phyloP scores from a whole-genome alignment of 2,888 invertebrate genomes.

The Drosophila tripunctata region DNA sequence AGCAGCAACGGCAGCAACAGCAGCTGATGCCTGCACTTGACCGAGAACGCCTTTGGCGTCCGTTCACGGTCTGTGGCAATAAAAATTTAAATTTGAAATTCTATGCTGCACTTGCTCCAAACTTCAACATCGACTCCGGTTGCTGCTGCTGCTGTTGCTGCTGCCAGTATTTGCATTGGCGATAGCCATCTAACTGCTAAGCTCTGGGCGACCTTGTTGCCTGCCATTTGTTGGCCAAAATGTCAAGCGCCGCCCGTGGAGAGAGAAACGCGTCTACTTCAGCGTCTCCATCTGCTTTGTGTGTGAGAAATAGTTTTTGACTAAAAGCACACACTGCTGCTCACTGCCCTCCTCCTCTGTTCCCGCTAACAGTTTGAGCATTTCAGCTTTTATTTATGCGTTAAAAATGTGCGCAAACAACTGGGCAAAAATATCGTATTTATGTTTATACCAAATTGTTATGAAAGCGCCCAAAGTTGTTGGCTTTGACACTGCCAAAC shows the following conservation, averaged over 20 bases:
- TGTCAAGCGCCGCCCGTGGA: slow-evolving; percentile 69
- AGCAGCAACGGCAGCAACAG: slow-evolving; percentile 36
- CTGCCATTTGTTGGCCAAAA: slow-evolving; percentile 64
- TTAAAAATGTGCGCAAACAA: slow-evolving; percentile 76
- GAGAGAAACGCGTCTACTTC: not conserved
- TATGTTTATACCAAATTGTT: too few relatives aligned
- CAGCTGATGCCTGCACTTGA: slow-evolving; percentile 68
- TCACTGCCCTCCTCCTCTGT: not conserved
- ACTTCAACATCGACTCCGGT: not conserved
- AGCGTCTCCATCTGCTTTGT: slow-evolving; percentile 11
- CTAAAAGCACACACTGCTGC: not conserved
- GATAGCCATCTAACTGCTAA: slow-evolving; percentile 67
- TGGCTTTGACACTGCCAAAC: slow-evolving; percentile 76
- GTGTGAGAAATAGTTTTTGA: slow-evolving; percentile 52
- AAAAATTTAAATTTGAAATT: slow-evolving; percentile 70
- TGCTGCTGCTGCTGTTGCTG: slow-evolving; percentile 4
- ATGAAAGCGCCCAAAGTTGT: slow-evolving; percentile 72
- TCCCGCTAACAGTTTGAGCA: not conserved
- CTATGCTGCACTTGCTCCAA: slow-evolving; percentile 62
- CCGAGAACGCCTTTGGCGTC: slow-evolving; percentile 56
- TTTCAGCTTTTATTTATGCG: slow-evolving; percentile 70
- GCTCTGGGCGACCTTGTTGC: slow-evolving; percentile 74
- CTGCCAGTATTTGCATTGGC: slow-evolving; percentile 45
- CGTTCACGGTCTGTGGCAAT: slow-evolving; percentile 62
- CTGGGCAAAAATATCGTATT: slow-evolving; percentile 35